These are phyloP conservation scores for Drosophila arawakana DNA, from an alignment of 1,140 invertebrate genomes.

Conservation along the genomic window DNA sequence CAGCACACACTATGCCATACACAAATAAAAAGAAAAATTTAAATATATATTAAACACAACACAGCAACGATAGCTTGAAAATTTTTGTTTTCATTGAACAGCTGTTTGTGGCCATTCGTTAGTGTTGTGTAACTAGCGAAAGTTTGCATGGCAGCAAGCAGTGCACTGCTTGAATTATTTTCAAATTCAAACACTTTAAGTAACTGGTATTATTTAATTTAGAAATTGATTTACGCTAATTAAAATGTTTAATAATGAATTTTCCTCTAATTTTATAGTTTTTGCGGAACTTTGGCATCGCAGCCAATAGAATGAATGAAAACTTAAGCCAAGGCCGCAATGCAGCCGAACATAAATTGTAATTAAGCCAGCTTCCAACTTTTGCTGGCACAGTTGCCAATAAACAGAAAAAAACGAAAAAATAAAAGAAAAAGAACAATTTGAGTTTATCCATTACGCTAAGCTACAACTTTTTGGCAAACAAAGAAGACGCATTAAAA, in stretches of 20 bases:
- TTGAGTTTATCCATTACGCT: constrained; percentile 24
- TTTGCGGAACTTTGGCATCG: not conserved
- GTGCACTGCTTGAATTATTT: constrained; percentile 12
- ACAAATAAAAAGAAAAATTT: not conserved
- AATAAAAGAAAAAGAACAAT: not conserved
- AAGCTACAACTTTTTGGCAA: constrained; percentile 14
- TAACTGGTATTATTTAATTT: not conserved
- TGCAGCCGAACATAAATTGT: constrained; percentile 51
- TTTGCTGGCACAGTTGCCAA: constrained; percentile 43
- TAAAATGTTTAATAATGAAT: not conserved
- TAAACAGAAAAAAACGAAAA: constrained; percentile 3
- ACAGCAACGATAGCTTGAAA: not conserved
- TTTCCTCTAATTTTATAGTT: not conserved
- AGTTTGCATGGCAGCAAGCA: not conserved
- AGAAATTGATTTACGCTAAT: constrained; percentile 2
- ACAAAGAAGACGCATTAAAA: not conserved
- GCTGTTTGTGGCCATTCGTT: constrained; percentile 16
- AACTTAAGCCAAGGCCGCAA: constrained; percentile 35
- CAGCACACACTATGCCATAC: not conserved
- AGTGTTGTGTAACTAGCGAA: constrained; percentile 31
- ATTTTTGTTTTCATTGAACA: constrained; percentile 8
- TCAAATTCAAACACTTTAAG: not conserved
- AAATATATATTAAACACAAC: not conserved
- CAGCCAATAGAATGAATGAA: not conserved
- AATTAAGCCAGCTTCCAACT: constrained; percentile 45